Conservation (phyloP, 2,888 invertebrate genomes). For the Rugalucina vietnamica region DNA sequence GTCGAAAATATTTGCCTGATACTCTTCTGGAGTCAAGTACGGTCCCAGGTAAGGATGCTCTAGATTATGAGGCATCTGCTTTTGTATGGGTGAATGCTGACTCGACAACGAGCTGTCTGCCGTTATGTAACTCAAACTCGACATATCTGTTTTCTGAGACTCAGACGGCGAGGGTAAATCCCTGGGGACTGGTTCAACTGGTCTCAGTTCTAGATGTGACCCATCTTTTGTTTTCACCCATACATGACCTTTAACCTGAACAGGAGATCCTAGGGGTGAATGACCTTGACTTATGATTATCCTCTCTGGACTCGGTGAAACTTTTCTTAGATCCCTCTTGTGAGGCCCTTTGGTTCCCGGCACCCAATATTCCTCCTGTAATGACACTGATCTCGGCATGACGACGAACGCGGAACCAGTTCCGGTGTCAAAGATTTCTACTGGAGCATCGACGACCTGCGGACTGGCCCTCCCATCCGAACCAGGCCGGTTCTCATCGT, state of each 20-base stretch:
- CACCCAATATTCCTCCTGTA: constrained; percentile 62
- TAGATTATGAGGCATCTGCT: constrained; percentile 30
- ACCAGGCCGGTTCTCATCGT: constrained; percentile 43
- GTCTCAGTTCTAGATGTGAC: constrained; percentile 49
- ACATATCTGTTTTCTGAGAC: constrained; percentile 61
- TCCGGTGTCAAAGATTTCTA: constrained; percentile 46
- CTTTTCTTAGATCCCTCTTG: constrained; percentile 49
- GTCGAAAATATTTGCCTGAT: constrained; percentile 62
- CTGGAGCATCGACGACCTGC: constrained; percentile 43
- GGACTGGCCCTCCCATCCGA: constrained; percentile 57
- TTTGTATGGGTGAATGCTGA: background rate
- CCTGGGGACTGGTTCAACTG: constrained; percentile 46
- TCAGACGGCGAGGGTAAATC: constrained; percentile 63
- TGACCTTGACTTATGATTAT: constrained; percentile 36
- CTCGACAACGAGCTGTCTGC: constrained; percentile 50
- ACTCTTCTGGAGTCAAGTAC: constrained; percentile 63
- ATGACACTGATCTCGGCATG: constrained; percentile 59
- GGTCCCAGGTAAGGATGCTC: constrained; percentile 36
- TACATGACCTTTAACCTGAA: constrained; percentile 56
- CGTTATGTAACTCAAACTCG: constrained; percentile 52
- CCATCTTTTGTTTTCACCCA: constrained; percentile 63
- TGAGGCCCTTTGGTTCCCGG: constrained; percentile 53
- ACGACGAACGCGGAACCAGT: constrained; percentile 46
- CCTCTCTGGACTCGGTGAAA: constrained; percentile 61
- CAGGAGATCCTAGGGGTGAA: constrained; percentile 53